These are phyloP conservation scores for Trilocha varians DNA, from an alignment of 2,888 invertebrate genomes.

Conservation along the genomic window DNA sequence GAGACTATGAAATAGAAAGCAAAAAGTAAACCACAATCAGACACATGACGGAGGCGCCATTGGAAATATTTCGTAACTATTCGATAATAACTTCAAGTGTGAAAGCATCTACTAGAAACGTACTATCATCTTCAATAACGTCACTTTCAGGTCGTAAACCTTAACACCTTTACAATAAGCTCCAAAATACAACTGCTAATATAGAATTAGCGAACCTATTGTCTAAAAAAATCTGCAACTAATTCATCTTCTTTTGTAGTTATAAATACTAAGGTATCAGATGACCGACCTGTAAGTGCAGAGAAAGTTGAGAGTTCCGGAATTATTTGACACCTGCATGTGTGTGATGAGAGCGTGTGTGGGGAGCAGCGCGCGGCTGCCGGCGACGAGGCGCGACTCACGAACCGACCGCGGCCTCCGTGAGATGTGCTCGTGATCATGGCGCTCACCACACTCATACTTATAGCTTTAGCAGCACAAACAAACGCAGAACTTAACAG, in stretches of 20 bases:
- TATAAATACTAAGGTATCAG: constrained; percentile 34
- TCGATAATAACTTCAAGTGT: constrained; percentile 39
- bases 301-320: constrained; percentile 68
- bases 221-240: constrained; percentile 18
- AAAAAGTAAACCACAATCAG: background rate
- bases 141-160: background rate
- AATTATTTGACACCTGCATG: constrained; percentile 55
- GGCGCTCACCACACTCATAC: constrained; percentile 29
- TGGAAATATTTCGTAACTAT: constrained; percentile 24
- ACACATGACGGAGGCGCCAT: background rate
- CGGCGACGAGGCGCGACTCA: constrained; percentile 7
- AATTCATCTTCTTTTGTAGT: constrained; percentile 23
- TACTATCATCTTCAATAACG: constrained; percentile 10
- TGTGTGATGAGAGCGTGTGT: constrained; percentile 46
- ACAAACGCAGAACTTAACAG: constrained; percentile 43
- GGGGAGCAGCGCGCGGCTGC: constrained; percentile 41
- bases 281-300: constrained; percentile 41
- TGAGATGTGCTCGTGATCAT: constrained; percentile 17
- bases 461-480: constrained; percentile 25
- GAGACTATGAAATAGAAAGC: background rate
- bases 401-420: background rate
- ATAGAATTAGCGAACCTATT: constrained; percentile 2
- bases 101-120: constrained; percentile 36
- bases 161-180: background rate
- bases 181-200: background rate